These are phyloP conservation scores for Diplogasteroides magnus DNA, from an alignment of 1,140 invertebrate species.

Conservation along the genomic window DNA sequence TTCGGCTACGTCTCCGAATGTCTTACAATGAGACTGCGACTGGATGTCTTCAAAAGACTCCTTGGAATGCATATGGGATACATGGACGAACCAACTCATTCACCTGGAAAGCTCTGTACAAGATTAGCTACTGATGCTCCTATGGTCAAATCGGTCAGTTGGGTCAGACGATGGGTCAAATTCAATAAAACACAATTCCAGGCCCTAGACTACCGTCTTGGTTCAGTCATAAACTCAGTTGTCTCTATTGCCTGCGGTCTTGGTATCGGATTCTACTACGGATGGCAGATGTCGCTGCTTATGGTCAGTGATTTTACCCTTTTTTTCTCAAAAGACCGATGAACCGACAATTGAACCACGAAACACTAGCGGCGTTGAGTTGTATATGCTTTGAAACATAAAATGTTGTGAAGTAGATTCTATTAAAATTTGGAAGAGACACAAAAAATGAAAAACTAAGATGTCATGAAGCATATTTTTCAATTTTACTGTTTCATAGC, in stretches of 20 bases:
- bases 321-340: not conserved
- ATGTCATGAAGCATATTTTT: too few species aligned
- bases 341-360: too few species aligned
- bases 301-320: too few species aligned
- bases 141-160: conserved; percentile 57
- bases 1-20: conserved; percentile 56
- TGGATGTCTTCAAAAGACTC: conserved; percentile 56
- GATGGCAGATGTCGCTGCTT: conserved; percentile 55
- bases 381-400: too few species aligned
- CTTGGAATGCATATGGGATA: too few species aligned
- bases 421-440: too few species aligned
- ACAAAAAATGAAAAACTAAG: too few species aligned
- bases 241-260: conserved; percentile 56
- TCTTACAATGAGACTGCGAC: conserved; percentile 58
- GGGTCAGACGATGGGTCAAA: too few species aligned
- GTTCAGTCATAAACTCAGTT: conserved; percentile 54
- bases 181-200: too few species aligned
- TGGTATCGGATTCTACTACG: conserved; percentile 54
- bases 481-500: too few species aligned
- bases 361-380: too few species aligned
- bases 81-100: conserved; percentile 60
- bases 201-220: conserved; percentile 57
- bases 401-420: too few species aligned
- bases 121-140: conserved; percentile 60
- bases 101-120: conserved; percentile 59